A percentile compares a stretch with the other conserved stretches of the same genome.
phyloP scores from a whole-genome alignment of 1,140 invertebrate genomes.

The Dreissena rostriformis region DNA sequence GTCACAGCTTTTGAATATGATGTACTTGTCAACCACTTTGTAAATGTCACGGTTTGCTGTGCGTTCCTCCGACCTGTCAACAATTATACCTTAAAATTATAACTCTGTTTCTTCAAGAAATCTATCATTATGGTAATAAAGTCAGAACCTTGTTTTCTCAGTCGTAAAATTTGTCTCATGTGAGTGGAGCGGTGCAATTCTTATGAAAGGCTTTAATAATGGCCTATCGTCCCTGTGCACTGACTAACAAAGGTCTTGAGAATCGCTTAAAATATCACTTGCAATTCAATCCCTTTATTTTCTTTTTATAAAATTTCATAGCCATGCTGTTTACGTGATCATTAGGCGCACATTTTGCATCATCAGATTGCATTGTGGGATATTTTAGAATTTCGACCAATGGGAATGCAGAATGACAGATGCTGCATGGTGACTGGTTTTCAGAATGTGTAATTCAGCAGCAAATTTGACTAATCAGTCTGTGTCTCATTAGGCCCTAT shows the following conservation, averaged over 20 bases:
- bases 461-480: conserved; percentile 49
- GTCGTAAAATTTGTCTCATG: conserved; percentile 46
- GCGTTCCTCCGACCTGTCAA: conserved; percentile 1
- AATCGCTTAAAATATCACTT: conserved; percentile 33
- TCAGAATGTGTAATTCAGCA: conserved; percentile 57
- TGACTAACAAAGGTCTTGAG: conserved; percentile 46
- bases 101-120: conserved; percentile 39
- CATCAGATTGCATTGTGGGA: conserved; percentile 51
- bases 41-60: conserved; percentile 25
- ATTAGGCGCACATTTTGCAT: conserved; percentile 39
- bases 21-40: conserved; percentile 26
- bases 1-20: conserved; percentile 4
- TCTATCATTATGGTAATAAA: conserved; percentile 55
- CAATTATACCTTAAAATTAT: conserved; percentile 56
- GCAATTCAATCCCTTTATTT: conserved; percentile 53
- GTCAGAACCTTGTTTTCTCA: conserved; percentile 24
- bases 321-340: conserved; percentile 49
- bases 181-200: conserved; percentile 1
- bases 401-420: conserved; percentile 48
- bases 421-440: conserved; percentile 50
- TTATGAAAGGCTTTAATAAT: conserved; percentile 36
- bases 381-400: conserved; percentile 44
- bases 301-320: conserved; percentile 48
- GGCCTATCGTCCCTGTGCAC: conserved; percentile 40
- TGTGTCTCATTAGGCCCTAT: neutral